Evolutionary conservation across 2,797 vertebrate species (phyloP).

Genomic region (Malacoraja senta): DNA sequence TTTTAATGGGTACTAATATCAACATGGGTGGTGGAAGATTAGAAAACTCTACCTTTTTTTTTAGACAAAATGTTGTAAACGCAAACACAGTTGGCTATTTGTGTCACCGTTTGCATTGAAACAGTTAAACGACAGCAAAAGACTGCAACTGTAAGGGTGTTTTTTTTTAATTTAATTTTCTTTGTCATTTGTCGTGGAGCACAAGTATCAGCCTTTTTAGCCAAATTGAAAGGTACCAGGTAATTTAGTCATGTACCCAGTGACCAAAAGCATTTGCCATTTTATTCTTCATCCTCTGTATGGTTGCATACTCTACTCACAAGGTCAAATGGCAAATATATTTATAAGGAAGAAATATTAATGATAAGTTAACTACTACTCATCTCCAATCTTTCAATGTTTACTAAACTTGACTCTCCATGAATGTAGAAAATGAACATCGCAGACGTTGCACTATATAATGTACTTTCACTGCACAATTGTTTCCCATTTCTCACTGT

Average conservation of each 20-base stretch:
- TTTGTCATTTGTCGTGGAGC: background rate
- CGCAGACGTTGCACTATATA: too few relatives aligned
- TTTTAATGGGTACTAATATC: background rate
- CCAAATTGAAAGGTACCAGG: background rate
- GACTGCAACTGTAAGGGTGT: background rate
- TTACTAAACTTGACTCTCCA: background rate
- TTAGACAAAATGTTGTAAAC: background rate
- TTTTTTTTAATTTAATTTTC: background rate
- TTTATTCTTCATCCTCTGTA: background rate
- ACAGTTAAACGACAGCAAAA: background rate
- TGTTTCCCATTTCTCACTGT: too few relatives aligned
- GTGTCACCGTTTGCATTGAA: background rate
- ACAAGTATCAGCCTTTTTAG: background rate
- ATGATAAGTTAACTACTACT: background rate
- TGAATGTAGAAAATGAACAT: background rate
- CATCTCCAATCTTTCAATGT: background rate
- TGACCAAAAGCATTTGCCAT: background rate
- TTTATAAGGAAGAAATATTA: background rate
- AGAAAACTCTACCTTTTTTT: background rate
- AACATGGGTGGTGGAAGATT: background rate
- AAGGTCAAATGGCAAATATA: background rate
- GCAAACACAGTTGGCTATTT: background rate
- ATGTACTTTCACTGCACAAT: too few relatives aligned
- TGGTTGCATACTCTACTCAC: background rate
- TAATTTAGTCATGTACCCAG: background rate